phyloP scores from a whole-genome alignment of 2,113 vertebrate species.

The Passer domesticus region DNA sequence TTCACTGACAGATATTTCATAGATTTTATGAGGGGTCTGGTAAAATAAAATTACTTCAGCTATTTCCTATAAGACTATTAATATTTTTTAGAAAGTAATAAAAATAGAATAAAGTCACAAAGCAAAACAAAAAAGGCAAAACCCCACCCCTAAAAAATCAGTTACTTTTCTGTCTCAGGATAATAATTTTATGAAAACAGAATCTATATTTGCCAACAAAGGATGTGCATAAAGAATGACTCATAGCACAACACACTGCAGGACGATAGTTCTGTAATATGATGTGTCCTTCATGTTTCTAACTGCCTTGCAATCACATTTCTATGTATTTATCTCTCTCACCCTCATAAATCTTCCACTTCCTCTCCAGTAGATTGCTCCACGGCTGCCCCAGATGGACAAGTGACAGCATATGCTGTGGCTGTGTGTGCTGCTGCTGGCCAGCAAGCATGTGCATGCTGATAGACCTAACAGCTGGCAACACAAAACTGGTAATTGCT shows the following conservation, averaged over 20 bases:
- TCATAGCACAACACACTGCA: not conserved
- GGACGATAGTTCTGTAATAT: not conserved
- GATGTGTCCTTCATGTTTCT: not conserved
- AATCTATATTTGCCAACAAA: not conserved
- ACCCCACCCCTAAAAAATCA: rapidly evolving
- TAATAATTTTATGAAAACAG: not conserved
- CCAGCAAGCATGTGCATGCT: rapidly evolving
- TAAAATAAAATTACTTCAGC: not conserved
- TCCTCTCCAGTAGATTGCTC: not conserved
- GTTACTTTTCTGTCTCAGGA: not conserved
- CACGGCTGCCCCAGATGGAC: not conserved
- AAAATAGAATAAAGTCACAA: not conserved
- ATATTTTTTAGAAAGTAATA: not conserved
- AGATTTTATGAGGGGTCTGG: not conserved
- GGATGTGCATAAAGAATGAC: not conserved
- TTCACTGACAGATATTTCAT: not conserved
- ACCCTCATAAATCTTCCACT: not conserved
- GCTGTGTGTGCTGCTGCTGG: not conserved
- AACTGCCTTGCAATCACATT: not conserved
- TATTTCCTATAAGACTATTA: not conserved
- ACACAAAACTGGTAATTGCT: not conserved
- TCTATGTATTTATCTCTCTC: not conserved
- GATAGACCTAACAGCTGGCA: constrained; percentile 3
- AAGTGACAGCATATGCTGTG: not conserved
- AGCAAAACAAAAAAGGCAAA: not conserved